A percentile compares a stretch with the other conserved stretches of the same genome.
phyloP scores from a whole-genome alignment of 2,113 vertebrate species.

The Rhinolophus ferrumequinum region DNA sequence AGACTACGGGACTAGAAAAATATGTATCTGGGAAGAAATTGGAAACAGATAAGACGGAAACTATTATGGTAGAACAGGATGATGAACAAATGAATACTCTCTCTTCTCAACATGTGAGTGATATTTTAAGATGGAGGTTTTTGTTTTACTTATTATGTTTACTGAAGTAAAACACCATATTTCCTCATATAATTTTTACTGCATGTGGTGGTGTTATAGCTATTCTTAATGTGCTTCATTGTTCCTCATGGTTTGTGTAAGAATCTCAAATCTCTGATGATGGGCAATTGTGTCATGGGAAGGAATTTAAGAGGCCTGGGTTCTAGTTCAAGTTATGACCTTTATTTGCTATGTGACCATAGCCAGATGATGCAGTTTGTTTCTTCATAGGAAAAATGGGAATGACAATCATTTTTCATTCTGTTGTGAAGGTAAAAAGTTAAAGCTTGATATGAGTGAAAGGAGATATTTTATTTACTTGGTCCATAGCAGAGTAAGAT shows the following conservation, averaged over 20 bases:
- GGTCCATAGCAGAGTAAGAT: background rate
- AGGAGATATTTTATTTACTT: constrained; percentile 49
- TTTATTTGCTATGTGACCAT: background rate
- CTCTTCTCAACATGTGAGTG: constrained; percentile 66
- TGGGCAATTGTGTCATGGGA: background rate
- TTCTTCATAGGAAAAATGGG: constrained; percentile 6
- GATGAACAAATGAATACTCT: background rate
- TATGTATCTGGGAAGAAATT: constrained; percentile 42
- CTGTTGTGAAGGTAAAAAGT: constrained; percentile 4
- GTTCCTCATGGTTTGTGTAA: background rate
- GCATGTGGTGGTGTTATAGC: background rate
- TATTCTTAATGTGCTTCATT: background rate
- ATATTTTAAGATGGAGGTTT: background rate
- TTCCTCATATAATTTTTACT: background rate
- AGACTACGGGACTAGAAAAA: constrained; percentile 58
- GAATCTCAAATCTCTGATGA: background rate
- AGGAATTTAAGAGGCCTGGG: background rate
- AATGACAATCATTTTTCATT: background rate
- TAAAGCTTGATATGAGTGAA: background rate
- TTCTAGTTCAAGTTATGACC: background rate
- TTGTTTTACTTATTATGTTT: background rate
- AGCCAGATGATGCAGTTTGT: background rate
- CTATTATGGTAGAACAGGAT: background rate
- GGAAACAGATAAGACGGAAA: constrained; percentile 27
- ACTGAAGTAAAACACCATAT: background rate